Evolutionary conservation across 64 coral and sea anemone species (phyloP), one percentile per base, ranked within the genome.

Genomic region (Pachyseris speciosa): DNA sequence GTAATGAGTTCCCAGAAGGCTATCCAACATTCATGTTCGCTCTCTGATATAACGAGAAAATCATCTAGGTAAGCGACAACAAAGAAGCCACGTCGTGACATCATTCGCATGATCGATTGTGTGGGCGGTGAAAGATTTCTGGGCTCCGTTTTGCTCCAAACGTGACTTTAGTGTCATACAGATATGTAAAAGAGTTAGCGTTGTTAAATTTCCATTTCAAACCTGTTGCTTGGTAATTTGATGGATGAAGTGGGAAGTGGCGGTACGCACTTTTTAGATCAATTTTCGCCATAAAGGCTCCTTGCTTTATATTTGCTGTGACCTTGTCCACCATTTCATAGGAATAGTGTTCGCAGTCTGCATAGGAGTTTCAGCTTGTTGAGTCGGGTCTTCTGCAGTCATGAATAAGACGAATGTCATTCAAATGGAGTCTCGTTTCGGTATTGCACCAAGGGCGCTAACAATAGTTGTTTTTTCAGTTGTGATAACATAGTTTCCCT

Each of bases 21-120:
- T 64, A 44, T 22, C 72, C 85, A 30, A 80, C 80, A 92, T 52
- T 92, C 78, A 30, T 37, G 33, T 45, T 75, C 22, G 58, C 30
- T 85, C 27, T 90, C 67, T 32, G 76, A 43, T 27, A 90, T 85
- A 19, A 94, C 37, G 31, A 92, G 80, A 53, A 92, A 92, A 67
- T 92, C 68, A 27, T 91, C 89, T 57, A 91, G 79, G 61, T 91
- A 91, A 39, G 72, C 78, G 9, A 91, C 33, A 36, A 84, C 72
- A 26, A 9, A 20, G 53, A 90, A 90, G 33, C 88, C 88, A 4
- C 75, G 88, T 38, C 88, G 16, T 49, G 67, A 15, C 73, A 90
- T 83, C 88, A 90, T 81, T 75, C 75, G 88, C 22, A 37, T 75
- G 49, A 93, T 44, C 17, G 81, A 73, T 65, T 92, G 90, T 47